A percentile compares a stretch with the other conserved stretches of the same genome.
Evolutionary conservation across 1,140 invertebrate species (phyloP).

Genomic region (Lasaia peninsularis): DNA sequence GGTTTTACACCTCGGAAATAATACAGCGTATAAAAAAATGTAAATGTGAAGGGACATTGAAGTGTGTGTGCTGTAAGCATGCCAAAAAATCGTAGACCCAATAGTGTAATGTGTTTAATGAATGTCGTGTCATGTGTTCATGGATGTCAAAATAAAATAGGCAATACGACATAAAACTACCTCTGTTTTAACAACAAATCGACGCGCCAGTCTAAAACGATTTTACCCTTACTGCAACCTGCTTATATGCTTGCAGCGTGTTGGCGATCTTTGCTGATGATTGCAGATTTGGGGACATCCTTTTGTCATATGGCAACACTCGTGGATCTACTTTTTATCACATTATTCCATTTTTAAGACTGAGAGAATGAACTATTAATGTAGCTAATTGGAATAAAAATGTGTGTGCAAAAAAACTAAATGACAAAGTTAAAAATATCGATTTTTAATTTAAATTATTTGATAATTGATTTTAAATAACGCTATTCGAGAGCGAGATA

Average conservation of each 20-base stretch:
- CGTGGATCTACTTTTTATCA: conserved; percentile 63
- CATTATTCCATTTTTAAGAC: conserved; percentile 31
- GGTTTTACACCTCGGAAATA: neutral
- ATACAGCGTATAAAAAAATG: conserved; percentile 16
- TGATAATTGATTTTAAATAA: neutral
- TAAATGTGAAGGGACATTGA: conserved; percentile 17
- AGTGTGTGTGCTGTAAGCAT: conserved; percentile 42
- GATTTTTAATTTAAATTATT: neutral
- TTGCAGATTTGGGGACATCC: conserved; percentile 25
- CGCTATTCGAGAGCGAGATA: neutral
- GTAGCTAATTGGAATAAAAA: too few species aligned
- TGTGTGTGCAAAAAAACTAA: too few species aligned
- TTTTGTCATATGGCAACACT: conserved; percentile 47
- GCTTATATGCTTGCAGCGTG: conserved; percentile 65
- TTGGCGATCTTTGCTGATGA: conserved; percentile 39
- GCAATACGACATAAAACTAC: conserved; percentile 4
- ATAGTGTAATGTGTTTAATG: conserved; percentile 42
- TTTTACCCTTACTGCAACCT: conserved; percentile 17
- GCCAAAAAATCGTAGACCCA: conserved; percentile 53
- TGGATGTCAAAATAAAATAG: conserved; percentile 10
- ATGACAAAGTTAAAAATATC: too few species aligned
- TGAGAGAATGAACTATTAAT: neutral
- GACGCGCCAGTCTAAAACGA: conserved; percentile 3
- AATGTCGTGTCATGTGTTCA: conserved; percentile 18
- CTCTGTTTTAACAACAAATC: neutral